Conservation (phyloP, 2,888 invertebrate genomes). For the Cabera pusaria region DNA sequence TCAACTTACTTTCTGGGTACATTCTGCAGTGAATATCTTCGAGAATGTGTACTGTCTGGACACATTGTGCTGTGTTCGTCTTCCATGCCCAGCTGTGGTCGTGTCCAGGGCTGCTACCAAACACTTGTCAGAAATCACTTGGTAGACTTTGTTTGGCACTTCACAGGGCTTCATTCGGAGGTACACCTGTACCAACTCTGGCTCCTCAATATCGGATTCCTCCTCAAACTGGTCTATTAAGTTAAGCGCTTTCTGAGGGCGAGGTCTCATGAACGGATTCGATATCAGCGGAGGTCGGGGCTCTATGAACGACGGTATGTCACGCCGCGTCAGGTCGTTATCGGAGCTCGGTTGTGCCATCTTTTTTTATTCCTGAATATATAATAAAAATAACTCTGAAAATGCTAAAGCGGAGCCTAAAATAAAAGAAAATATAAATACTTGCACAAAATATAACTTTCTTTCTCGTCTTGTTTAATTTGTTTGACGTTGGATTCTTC, state of each 20-base stretch:
- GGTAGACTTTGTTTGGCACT: conserved; percentile 58
- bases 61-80: conserved; percentile 70
- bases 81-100: conserved; percentile 64
- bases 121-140: conserved; percentile 63
- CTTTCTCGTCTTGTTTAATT: too few relatives aligned
- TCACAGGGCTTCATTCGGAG: conserved; percentile 77
- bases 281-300: conserved; percentile 69
- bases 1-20: conserved; percentile 63
- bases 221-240: conserved; percentile 67
- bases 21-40: conserved; percentile 63
- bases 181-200: conserved; percentile 78
- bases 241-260: conserved; percentile 68
- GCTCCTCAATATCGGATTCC: conserved; percentile 61
- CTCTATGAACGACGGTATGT: conserved; percentile 77
- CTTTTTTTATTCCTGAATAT: too few relatives aligned
- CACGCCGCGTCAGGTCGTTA: conserved; percentile 52
- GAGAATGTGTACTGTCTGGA: conserved; percentile 76
- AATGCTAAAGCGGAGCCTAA: too few relatives aligned
- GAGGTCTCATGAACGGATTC: conserved; percentile 73
- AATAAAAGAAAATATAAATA: too few relatives aligned
- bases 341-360: conserved; percentile 57
- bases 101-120: conserved; percentile 66
- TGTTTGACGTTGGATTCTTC: too few relatives aligned
- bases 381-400: too few relatives aligned
- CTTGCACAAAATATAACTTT: too few relatives aligned